Percentiles rank a stretch among this genome's conserved stretches.
phyloP scores from a whole-genome alignment of 2,113 vertebrate genomes.

The Apodemus sylvaticus region DNA sequence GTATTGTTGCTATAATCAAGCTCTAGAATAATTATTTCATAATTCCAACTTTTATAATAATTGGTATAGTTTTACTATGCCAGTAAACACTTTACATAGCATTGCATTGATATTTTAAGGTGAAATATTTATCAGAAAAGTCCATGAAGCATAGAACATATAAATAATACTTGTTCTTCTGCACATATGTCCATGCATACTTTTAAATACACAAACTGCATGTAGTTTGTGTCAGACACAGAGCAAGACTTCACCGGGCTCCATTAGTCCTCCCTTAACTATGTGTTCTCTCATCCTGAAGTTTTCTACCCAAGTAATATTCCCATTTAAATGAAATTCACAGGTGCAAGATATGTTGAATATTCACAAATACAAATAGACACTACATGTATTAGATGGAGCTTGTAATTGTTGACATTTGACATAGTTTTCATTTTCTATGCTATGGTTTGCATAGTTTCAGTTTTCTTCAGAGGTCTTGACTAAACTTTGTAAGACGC shows the following conservation, averaged over 20 bases:
- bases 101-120: constrained; percentile 31
- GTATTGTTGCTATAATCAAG: neutral
- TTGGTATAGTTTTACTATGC: neutral
- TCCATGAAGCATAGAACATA: neutral
- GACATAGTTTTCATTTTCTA: neutral
- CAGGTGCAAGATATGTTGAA: neutral
- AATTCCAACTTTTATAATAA: constrained; percentile 18
- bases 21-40: constrained; percentile 1
- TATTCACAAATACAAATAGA: neutral
- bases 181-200: rapidly evolving
- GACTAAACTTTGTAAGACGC: neutral
- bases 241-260: rapidly evolving
- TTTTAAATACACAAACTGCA: neutral
- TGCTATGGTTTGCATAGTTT: neutral
- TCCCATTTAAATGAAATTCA: neutral
- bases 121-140: neutral
- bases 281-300: neutral
- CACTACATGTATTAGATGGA: neutral
- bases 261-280: neutral
- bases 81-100: neutral
- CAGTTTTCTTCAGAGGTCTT: too few relatives aligned
- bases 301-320: neutral
- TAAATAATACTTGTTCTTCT: neutral
- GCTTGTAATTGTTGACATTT: neutral
- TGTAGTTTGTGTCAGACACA: neutral